Base-by-base conservation (phyloP, 2,113 vertebrate species). In the Holacanthus passer region DNA sequence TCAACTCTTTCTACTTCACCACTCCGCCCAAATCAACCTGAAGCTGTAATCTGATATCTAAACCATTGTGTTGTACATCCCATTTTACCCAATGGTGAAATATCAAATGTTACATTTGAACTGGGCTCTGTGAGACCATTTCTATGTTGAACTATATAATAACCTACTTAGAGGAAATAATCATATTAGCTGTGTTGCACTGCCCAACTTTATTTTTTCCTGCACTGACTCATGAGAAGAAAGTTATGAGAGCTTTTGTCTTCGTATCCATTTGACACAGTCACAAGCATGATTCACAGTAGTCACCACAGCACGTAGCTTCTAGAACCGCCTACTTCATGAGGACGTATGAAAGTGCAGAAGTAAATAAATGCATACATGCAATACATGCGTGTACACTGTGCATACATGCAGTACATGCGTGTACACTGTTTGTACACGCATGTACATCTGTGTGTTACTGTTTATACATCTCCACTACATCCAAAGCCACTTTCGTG, bases 401-500 rank as follows among this genome's bases (percentile, higher is more conserved):
- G 39, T 27, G 2, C 41, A 10, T 8, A 41, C 39, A 9, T 37
- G 4, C 9, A 9, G 32, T 27, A 39, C 19, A 73, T 53, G 12
- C 32, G 20, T 52, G 5, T 37, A 7, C 35, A 37, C 8, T 37
- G 35, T 37, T 37, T 5, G 8, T 37, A 37, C 35, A 37, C 35
- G n/a, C 8, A 37, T 37, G 8, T 5, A 37, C 35, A 37, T 24
- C 12, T 50, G n/a, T 64, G 2, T 6, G 4, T 65, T 31, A 56
- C 22, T 41, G 60, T 27, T 6, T 41, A 41, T 59, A 53, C 50
- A 17, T 16, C 7, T 63, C 45, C 24, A n/a, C 50, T n/a, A 47
- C 59, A 59, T 41, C 48, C 53, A 59, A n/a, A 55, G n/a, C 56
- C 63, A 19, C 53, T 48, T 83, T 47, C 29, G 13, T 81, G 71